A percentile compares a stretch with the other conserved stretches of the same genome.
These are phyloP conservation scores for Myrmecobius fasciatus DNA, from an alignment of 2,113 vertebrate genomes.

Conservation along the genomic window DNA sequence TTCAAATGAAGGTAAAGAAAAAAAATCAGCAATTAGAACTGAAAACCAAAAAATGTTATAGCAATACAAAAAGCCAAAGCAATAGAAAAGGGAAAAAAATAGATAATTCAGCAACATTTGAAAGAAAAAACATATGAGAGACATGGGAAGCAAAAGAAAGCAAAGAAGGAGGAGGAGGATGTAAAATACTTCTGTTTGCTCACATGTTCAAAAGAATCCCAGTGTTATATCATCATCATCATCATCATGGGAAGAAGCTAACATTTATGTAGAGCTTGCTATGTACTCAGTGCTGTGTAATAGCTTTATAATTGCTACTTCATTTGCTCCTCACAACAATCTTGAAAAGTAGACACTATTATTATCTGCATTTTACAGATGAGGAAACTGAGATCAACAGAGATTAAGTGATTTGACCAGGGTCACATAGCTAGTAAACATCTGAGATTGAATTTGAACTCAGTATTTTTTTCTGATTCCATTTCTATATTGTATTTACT, in stretches of 20 bases:
- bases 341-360: background rate
- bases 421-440: background rate
- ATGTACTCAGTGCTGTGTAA: accelerated
- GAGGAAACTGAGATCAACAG: background rate
- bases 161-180: background rate
- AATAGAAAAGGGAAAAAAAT: background rate
- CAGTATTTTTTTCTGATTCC: background rate
- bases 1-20: background rate
- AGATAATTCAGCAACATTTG: background rate
- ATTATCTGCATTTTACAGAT: background rate
- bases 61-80: background rate
- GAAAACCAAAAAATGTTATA: background rate
- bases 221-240: background rate
- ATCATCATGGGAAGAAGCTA: background rate
- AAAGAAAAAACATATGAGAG: background rate
- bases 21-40: background rate
- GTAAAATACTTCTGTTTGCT: background rate
- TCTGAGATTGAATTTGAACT: background rate
- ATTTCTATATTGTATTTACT: background rate
- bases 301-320: no score
- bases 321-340: background rate
- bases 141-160: background rate
- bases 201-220: background rate
- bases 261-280: accelerated
- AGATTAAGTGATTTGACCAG: background rate